Base-by-base conservation (phyloP, 2,113 vertebrate species). In the Pelecanus crispus region DNA sequence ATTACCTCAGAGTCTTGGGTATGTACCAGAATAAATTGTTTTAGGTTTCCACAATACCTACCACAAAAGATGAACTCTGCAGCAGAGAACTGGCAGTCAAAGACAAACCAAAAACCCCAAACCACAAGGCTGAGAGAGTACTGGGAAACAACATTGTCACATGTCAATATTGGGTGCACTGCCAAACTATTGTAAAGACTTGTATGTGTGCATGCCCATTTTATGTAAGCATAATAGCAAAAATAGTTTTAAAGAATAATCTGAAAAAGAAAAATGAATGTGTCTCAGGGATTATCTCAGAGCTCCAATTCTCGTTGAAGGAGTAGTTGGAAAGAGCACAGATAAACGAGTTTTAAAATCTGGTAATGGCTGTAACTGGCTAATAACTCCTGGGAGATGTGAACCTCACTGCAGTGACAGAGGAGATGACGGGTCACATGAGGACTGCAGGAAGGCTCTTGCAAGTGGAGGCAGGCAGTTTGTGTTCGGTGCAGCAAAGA, bases 181-280 rank as follows among this genome's bases (percentile, higher is more conserved):
- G 65, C 34, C 36, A 75, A 71, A 34, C 0, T 11, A 2, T 45
- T 91, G 49, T 78, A 36, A 71, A 92, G 56, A 21, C 28, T 73
- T 78, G 21, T 36, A 2, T 73, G 13, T 11, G 11, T 83, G 42
- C 0, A 0, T n/a, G 20, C 25, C 8, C 4, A 0, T 66, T 81
- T 91, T 83, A 12, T 11, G 17, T 63, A 81, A 67, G 45, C 38
- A 15, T 50, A 56, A 74, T 49, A 40, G 34, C 61, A 81, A 81
- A 79, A 92, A 19, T 8, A 40, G 34, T 81, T 73, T 52, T 42
- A 75, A 87, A 49, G 10, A 81, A 42, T 78, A 81, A 62, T 78
- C 32, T 55, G 38, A 31, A 72, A 52, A 72, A 47, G 10, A 68
- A 56, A 53, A 62, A 70, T 6, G 0, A 29, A 22, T 24, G n/a